These are phyloP conservation scores for Pempheris klunzingeri DNA, from an alignment of 2,797 vertebrate genomes.

Conservation along the genomic window DNA sequence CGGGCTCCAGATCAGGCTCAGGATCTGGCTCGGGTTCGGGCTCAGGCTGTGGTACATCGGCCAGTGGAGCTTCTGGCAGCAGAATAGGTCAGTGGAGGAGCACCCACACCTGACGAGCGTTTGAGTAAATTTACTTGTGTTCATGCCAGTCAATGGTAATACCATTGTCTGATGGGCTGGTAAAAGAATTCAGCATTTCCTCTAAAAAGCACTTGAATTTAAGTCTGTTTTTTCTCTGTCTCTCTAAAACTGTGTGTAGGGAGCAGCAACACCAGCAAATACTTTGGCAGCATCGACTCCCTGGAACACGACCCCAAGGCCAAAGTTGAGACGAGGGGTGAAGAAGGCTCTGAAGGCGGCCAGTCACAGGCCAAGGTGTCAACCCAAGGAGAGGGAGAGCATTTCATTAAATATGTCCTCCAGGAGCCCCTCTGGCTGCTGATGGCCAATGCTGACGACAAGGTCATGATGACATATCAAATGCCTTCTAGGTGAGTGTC, in stretches of 20 bases:
- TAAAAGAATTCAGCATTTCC: background rate
- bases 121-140: background rate
- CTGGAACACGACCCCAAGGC: constrained; percentile 88
- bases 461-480: constrained; percentile 96
- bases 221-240: background rate
- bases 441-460: constrained; percentile 89
- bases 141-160: background rate
- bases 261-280: constrained; percentile 94
- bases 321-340: constrained; percentile 59
- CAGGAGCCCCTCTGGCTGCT: constrained; percentile 94
- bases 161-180: background rate
- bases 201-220: too few relatives aligned
- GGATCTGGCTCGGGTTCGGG: constrained; percentile 84
- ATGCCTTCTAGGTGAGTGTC: constrained; percentile 89
- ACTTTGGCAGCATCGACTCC: constrained; percentile 93
- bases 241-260: constrained; percentile 75
- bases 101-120: background rate
- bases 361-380: constrained; percentile 62
- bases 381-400: constrained; percentile 75
- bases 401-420: constrained; percentile 86
- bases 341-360: constrained; percentile 51
- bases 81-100: constrained; percentile 86
- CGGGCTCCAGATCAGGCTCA: constrained; percentile 84
- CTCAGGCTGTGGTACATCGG: constrained; percentile 85
- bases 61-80: constrained; percentile 85